Base-by-base conservation (phyloP, 1,140 invertebrate species). In the Rhagoletis zephyria region DNA sequence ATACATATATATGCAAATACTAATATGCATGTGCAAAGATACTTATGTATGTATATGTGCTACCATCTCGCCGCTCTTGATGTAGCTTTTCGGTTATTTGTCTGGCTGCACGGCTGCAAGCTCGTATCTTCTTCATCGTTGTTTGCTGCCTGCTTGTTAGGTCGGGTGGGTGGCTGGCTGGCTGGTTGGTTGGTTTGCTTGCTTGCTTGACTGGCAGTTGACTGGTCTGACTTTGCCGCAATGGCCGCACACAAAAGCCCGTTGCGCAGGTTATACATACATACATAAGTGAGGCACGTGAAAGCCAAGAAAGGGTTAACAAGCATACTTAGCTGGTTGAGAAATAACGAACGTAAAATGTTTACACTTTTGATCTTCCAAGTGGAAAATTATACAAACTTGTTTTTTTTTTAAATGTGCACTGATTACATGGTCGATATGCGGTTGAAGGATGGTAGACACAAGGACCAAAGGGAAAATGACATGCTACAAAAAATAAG, bases 321-420 rank as follows among this genome's bases (percentile, higher is more conserved):
- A 77, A 77, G 70, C 14, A 77, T 12, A 19, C 42, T 77, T 19
- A 77, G n/a, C 12, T n/a, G 45, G 2, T 16, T 77, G 70, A 45
- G 14, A 77, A 51, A 51, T 10, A 51, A 51, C 42, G 45, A 51
- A n/a, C 45, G 4, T 51, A 77, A 77, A 77, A 77, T 77, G 70
- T 51, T 48, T 51, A 16, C 64, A 67, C 64, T 67, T 67, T 67
- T 67, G 64, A 67, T 67, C 64, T 40, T 4, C 30, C n/a, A 30
- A 67, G 64, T 67, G 64, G 64, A 67, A 67, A 67, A 67, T 67
- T 67, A 67, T 67, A 40, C 30, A 67, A 67, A 40, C 10, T 30
- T 67, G 1, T 30, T 16, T 16, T 64, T 64, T 16, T 4, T 16
- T 4, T 16, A 64, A 30, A 19, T 19, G 6, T 67, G 64, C 30